A percentile compares a stretch with the other conserved stretches of the same genome.
Evolutionary conservation across 2,113 vertebrate genomes (phyloP).

Genomic region (Grus americana): DNA sequence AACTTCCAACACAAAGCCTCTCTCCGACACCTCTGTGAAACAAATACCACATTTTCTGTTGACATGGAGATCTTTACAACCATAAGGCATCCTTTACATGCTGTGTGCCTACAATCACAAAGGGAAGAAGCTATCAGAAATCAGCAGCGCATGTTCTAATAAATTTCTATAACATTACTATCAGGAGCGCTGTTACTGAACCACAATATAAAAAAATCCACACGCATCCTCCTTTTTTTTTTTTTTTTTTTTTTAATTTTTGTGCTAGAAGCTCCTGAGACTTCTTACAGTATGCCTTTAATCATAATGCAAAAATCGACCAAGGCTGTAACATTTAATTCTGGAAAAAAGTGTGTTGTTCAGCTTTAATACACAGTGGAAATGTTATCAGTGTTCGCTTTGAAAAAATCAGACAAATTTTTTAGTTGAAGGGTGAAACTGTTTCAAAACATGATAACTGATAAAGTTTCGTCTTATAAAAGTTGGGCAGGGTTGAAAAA

Average conservation of each 20-base stretch:
- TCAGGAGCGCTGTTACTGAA: background rate
- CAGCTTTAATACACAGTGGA: background rate
- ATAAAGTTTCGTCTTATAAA: background rate
- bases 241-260: background rate
- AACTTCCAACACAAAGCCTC: background rate
- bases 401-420: background rate
- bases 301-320: background rate
- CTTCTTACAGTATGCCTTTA: background rate
- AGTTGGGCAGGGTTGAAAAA: background rate
- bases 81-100: background rate
- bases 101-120: background rate
- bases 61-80: background rate
- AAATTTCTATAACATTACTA: background rate
- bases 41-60: background rate
- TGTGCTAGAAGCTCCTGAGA: background rate
- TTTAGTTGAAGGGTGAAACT: background rate
- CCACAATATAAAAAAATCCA: background rate
- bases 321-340: background rate
- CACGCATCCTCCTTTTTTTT: accelerated
- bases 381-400: background rate
- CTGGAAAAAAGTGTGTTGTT: accelerated
- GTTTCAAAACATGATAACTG: background rate
- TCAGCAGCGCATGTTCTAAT: background rate
- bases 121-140: background rate
- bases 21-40: background rate